phyloP scores from a whole-genome alignment of 2,797 vertebrate genomes.

The Leucoraja ocellata region DNA sequence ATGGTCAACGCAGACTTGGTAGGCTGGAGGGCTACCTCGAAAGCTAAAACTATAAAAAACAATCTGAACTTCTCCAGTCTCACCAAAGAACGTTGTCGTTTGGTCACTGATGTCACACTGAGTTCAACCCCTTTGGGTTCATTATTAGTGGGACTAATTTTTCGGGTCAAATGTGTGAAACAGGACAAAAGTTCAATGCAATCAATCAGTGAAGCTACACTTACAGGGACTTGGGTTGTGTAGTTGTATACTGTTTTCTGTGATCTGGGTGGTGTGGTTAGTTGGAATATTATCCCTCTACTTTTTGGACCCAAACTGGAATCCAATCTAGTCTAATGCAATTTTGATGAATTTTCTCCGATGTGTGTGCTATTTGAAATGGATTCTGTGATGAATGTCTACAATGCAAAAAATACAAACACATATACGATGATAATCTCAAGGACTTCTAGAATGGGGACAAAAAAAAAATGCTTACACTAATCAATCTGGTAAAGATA shows the following conservation, averaged over 20 bases:
- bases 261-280: neutral
- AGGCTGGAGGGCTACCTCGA: too few relatives aligned
- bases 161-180: neutral
- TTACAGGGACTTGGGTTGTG: neutral
- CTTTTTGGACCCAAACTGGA: neutral
- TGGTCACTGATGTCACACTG: neutral
- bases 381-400: neutral
- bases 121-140: conserved; percentile 15
- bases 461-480: neutral
- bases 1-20: too few relatives aligned
- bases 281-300: neutral
- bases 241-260: neutral
- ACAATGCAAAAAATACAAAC: neutral
- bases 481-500: neutral
- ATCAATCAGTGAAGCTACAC: neutral
- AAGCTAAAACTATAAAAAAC: too few relatives aligned
- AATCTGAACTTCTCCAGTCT: neutral
- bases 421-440: neutral
- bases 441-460: neutral
- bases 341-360: neutral
- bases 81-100: neutral
- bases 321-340: neutral
- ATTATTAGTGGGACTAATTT: neutral
- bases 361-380: neutral
- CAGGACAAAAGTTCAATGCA: neutral